Percentiles rank a stretch among this genome's conserved stretches.
These are phyloP conservation scores for Cercocebus atys DNA, from an alignment of 2,113 vertebrate species.

Conservation along the genomic window DNA sequence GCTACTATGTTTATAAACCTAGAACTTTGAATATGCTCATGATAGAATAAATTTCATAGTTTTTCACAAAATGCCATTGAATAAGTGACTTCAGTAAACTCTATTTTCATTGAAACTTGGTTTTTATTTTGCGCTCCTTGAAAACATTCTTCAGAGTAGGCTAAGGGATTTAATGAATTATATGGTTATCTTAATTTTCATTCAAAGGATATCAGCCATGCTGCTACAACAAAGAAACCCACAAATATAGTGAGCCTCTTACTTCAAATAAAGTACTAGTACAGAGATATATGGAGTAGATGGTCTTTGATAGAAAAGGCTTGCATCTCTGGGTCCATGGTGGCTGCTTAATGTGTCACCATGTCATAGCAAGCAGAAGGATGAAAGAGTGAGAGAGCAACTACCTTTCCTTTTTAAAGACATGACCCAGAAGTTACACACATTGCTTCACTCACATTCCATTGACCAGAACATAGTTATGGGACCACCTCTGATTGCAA, in stretches of 20 bases:
- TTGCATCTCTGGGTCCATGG: background rate
- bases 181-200: background rate
- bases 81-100: background rate
- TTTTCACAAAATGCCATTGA: slow-evolving; percentile 3
- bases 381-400: background rate
- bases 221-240: background rate
- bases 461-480: background rate
- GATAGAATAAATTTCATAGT: background rate
- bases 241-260: background rate
- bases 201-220: background rate
- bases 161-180: background rate
- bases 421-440: slow-evolving; percentile 38
- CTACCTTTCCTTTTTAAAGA: slow-evolving; percentile 40
- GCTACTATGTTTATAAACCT: background rate
- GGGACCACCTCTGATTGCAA: background rate
- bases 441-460: background rate
- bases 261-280: background rate
- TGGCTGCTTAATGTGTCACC: background rate
- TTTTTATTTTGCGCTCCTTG: slow-evolving; percentile 37
- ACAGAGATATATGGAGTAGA: background rate
- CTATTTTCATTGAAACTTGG: background rate
- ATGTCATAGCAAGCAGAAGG: background rate
- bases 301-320: background rate
- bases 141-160: slow-evolving; percentile 40
- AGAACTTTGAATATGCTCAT: background rate